A percentile compares a stretch with the other conserved stretches of the same genome.
Conservation (phyloP, 1,140 invertebrate genomes). For the Dinothrombium tinctorium region DNA sequence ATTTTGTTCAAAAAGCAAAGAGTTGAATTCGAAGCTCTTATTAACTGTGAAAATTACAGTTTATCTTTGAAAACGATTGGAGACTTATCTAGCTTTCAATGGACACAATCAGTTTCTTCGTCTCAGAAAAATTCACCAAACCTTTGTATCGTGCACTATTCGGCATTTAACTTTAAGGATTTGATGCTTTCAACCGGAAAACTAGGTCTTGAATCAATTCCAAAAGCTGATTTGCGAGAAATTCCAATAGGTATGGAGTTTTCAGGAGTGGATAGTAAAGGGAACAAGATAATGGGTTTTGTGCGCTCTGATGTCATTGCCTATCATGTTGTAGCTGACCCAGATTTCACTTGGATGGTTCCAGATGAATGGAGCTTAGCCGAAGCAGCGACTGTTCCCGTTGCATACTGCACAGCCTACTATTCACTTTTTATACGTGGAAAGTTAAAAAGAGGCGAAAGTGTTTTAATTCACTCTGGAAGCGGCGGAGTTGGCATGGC, state of each 20-base stretch:
- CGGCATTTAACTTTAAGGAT: slow-evolving; percentile 86
- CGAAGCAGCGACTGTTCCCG: slow-evolving; percentile 75
- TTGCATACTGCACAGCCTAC: slow-evolving; percentile 77
- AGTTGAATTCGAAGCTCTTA: too few relatives aligned
- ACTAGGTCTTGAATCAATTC: slow-evolving; percentile 74
- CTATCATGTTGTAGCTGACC: slow-evolving; percentile 56
- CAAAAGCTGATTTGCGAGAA: slow-evolving; percentile 18
- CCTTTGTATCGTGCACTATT: slow-evolving; percentile 55
- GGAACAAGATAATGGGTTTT: slow-evolving; percentile 73
- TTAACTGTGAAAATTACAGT: too few relatives aligned
- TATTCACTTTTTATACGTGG: slow-evolving; percentile 71
- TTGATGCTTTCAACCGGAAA: slow-evolving; percentile 91
- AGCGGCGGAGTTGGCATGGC: slow-evolving; percentile 87
- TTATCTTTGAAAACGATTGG: slow-evolving; percentile 79
- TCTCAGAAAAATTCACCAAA: slow-evolving; percentile 36
- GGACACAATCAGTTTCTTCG: slow-evolving; percentile 68
- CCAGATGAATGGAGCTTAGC: slow-evolving; percentile 66
- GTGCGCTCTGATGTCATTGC: slow-evolving; percentile 65
- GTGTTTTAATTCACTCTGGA: slow-evolving; percentile 75
- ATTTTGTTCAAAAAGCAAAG: too few relatives aligned
- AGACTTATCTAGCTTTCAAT: slow-evolving; percentile 68
- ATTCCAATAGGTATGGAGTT: slow-evolving; percentile 73
- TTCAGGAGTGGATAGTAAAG: slow-evolving; percentile 39
- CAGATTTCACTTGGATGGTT: slow-evolving; percentile 65
- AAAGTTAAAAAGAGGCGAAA: slow-evolving; percentile 50